phyloP scores from a whole-genome alignment of 2,888 invertebrate species.

The Cancer borealis region DNA sequence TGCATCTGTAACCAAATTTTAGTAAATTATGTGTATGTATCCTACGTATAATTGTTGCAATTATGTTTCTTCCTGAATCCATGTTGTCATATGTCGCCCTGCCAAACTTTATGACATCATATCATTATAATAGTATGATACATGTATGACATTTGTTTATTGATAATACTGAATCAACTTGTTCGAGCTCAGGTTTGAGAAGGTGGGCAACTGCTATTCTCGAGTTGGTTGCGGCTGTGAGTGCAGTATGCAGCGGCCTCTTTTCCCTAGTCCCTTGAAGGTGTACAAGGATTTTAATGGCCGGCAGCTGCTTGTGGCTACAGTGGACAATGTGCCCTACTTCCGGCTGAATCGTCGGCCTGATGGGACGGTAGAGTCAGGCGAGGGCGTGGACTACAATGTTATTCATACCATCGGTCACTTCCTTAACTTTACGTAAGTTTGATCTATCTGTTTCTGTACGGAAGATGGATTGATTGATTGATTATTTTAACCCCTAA shows the following conservation, averaged over 20 bases:
- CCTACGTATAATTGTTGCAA: too few relatives aligned
- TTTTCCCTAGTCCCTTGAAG: not conserved
- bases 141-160: not conserved
- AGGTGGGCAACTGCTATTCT: not conserved
- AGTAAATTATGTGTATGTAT: not conserved
- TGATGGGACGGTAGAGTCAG: not conserved
- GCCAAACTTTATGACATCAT: too few relatives aligned
- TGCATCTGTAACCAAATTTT: not conserved
- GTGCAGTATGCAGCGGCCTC: not conserved
- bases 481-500: too few relatives aligned
- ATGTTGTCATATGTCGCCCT: too few relatives aligned
- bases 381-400: constrained; percentile 48
- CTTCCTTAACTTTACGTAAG: constrained; percentile 57
- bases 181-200: not conserved
- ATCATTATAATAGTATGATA: too few relatives aligned
- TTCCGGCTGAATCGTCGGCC: not conserved
- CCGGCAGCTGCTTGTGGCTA: not conserved
- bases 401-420: constrained; percentile 15
- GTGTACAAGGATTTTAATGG: constrained; percentile 47
- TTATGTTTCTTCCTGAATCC: too few relatives aligned
- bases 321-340: constrained; percentile 42
- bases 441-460: too few relatives aligned
- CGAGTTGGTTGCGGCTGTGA: not conserved
- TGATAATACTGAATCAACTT: not conserved
- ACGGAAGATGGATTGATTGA: too few relatives aligned